Percentiles rank a stretch among this genome's conserved stretches.
phyloP scores from a whole-genome alignment of 2,797 vertebrate species.

The Phoeniculus purpureus region DNA sequence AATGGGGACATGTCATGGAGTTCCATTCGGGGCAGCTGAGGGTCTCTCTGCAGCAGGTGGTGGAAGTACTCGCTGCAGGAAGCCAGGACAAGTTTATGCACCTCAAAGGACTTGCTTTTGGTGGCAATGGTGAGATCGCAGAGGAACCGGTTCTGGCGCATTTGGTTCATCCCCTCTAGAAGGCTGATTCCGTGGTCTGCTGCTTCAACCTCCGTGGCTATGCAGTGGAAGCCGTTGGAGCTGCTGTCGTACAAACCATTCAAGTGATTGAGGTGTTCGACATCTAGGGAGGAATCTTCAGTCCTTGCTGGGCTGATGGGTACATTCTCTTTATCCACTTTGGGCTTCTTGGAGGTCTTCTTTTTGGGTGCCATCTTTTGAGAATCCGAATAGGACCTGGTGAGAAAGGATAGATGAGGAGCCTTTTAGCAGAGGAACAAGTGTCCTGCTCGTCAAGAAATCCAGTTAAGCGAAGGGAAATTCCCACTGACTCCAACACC shows the following conservation, averaged over 20 bases:
- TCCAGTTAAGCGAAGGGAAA: not conserved
- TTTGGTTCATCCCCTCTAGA: conserved; percentile 85
- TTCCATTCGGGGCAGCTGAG: conserved; percentile 82
- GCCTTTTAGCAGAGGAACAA: not conserved
- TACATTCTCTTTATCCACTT: conserved; percentile 49
- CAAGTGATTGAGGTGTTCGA: conserved; percentile 82
- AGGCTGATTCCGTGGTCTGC: conserved; percentile 80
- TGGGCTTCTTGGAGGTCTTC: conserved; percentile 80
- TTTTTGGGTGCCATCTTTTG: conserved; percentile 83
- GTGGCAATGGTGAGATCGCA: conserved; percentile 86
- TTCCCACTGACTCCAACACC: not conserved
- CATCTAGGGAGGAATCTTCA: conserved; percentile 80
- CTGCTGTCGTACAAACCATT: conserved; percentile 78
- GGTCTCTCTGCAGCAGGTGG: conserved; percentile 84
- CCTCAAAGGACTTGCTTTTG: conserved; percentile 86
- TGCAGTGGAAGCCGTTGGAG: conserved; percentile 73
- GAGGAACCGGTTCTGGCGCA: conserved; percentile 86
- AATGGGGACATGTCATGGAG: conserved; percentile 80
- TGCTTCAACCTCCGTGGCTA: conserved; percentile 78
- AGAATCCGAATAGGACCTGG: not conserved
- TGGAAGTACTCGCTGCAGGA: conserved; percentile 86
- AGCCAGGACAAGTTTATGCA: conserved; percentile 86
- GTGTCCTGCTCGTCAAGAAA: not conserved
- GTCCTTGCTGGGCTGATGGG: conserved; percentile 22
- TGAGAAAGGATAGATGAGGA: not conserved